Evolutionary conservation across 1,140 invertebrate species (phyloP).

Genomic region (Lethrus apterus): DNA sequence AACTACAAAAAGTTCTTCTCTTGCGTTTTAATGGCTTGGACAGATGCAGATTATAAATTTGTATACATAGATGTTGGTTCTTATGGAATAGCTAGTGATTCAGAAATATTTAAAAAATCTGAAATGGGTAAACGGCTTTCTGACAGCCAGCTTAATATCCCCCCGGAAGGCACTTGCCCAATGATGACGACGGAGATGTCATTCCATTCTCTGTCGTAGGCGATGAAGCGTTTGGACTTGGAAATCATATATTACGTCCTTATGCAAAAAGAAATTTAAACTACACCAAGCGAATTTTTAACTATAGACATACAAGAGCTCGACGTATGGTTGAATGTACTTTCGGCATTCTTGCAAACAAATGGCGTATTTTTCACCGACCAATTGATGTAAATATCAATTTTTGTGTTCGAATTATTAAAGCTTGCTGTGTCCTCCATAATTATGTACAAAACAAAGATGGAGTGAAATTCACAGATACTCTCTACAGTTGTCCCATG

Average conservation of each 20-base stretch:
- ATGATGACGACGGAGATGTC: conserved; percentile 8
- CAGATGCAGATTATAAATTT: conserved; percentile 41
- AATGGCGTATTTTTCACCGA: conserved; percentile 14
- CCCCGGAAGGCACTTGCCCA: conserved; percentile 7
- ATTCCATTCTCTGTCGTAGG: conserved; percentile 20
- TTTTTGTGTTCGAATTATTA: too few species aligned
- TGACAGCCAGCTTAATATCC: conserved; percentile 12
- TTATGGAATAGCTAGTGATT: conserved; percentile 32
- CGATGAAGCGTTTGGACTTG: conserved; percentile 16
- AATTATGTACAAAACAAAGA: too few species aligned
- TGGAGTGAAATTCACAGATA: too few species aligned
- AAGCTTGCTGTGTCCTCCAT: too few species aligned
- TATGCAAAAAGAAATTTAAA: conserved; percentile 8
- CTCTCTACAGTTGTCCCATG: too few species aligned
- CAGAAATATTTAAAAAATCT: conserved; percentile 29
- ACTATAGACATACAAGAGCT: conserved; percentile 17
- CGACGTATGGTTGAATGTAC: conserved; percentile 19
- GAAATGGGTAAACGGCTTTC: conserved; percentile 16
- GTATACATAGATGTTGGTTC: conserved; percentile 38
- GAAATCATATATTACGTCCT: conserved; percentile 11
- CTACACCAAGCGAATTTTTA: conserved; percentile 13
- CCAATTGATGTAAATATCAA: neutral
- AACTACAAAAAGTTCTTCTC: conserved; percentile 42
- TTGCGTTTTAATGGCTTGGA: conserved; percentile 38
- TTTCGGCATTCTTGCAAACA: conserved; percentile 18